These are phyloP conservation scores for Crossaster papposus DNA, from an alignment of 53 echinoderm and acorn worm genomes.

Conservation along the genomic window DNA sequence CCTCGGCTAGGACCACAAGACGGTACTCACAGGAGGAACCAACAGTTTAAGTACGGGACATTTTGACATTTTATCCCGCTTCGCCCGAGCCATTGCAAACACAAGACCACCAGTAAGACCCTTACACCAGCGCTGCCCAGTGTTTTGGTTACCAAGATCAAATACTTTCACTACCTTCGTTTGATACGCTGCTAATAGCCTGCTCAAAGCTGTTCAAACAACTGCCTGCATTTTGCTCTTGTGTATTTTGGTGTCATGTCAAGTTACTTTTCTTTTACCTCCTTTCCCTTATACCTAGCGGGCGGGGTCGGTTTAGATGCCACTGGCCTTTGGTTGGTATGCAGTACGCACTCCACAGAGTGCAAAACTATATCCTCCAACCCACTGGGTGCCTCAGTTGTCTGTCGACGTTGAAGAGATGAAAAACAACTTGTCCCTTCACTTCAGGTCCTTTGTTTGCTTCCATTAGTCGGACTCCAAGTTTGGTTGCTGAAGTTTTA, in stretches of 20 bases:
- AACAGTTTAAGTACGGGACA: constrained; percentile 64
- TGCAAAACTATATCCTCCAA: constrained; percentile 5
- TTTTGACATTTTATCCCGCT: constrained; percentile 61
- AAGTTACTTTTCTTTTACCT: constrained; percentile 36
- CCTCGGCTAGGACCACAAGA: not conserved
- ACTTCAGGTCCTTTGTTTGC: constrained; percentile 36
- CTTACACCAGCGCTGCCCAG: constrained; percentile 44
- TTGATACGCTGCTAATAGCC: constrained; percentile 63
- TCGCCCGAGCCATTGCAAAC: constrained; percentile 45
- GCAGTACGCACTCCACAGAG: constrained; percentile 1
- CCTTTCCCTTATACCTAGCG: not conserved
- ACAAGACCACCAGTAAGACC: constrained; percentile 45
- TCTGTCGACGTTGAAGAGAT: constrained; percentile 14
- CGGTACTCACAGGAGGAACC: constrained; percentile 56
- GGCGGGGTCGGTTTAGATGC: not conserved
- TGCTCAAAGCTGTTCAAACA: constrained; percentile 65
- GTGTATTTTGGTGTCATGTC: constrained; percentile 54
- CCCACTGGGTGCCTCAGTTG: not conserved
- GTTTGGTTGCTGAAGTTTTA: constrained; percentile 5
- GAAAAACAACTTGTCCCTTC: constrained; percentile 33
- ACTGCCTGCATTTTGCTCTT: constrained; percentile 9
- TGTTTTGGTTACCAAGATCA: constrained; percentile 63
- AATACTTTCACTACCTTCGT: constrained; percentile 59
- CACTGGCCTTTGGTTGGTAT: not conserved
- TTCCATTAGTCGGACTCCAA: constrained; percentile 21